Conservation (phyloP, 2,888 invertebrate species). For the Aphodius granarius region DNA sequence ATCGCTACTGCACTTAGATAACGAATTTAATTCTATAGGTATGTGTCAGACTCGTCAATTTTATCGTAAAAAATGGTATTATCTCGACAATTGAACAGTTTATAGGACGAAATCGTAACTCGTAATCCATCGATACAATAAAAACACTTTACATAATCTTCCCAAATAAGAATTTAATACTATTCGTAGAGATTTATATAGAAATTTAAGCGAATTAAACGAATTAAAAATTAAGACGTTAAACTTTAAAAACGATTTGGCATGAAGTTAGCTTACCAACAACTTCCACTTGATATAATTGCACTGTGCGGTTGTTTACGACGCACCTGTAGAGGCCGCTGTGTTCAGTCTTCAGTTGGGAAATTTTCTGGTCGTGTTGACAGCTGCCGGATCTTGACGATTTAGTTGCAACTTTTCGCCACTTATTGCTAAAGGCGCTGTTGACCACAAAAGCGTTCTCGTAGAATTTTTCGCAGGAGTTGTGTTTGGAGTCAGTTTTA, state of each 20-base stretch:
- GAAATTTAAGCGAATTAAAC: neutral
- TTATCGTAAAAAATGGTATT: neutral
- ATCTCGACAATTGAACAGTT: neutral
- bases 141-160: neutral
- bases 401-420: slow-evolving; percentile 22
- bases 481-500: slow-evolving; percentile 11
- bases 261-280: slow-evolving; percentile 26
- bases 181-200: neutral
- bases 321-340: slow-evolving; percentile 46
- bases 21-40: neutral
- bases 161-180: neutral
- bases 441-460: slow-evolving; percentile 20
- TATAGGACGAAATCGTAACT: neutral
- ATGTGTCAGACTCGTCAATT: neutral
- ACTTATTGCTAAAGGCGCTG: slow-evolving; percentile 20
- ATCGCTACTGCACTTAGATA: neutral
- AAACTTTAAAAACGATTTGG: neutral
- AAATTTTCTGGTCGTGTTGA: slow-evolving; percentile 37
- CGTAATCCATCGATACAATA: neutral
- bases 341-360: slow-evolving; percentile 38
- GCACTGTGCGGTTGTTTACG: slow-evolving; percentile 38
- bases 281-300: slow-evolving; percentile 43
- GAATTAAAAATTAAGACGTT: neutral
- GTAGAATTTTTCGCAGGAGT: slow-evolving; percentile 33
- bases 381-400: slow-evolving; percentile 30